phyloP scores from a whole-genome alignment of 2,888 invertebrate species.

The Cataglyphis rosenhaueri region DNA sequence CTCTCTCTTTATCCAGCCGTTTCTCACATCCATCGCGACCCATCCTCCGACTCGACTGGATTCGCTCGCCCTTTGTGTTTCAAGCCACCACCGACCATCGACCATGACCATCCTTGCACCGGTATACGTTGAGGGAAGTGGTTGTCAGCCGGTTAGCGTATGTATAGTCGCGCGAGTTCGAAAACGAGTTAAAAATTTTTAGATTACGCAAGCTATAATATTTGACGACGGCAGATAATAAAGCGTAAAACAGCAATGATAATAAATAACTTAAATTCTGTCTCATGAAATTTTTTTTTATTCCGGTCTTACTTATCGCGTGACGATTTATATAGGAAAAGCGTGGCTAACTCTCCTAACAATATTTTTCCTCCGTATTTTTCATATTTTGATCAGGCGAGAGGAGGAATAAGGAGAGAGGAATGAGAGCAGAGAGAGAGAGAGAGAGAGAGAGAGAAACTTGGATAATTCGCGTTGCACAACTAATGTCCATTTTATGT shows the following conservation, averaged over 20 bases:
- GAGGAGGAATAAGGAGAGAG: not conserved
- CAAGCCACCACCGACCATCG: conserved; percentile 33
- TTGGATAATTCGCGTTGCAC: not conserved
- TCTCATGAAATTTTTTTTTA: not conserved
- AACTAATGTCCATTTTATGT: conserved; percentile 32
- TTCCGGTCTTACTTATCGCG: not conserved
- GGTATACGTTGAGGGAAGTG: conserved; percentile 39
- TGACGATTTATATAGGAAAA: conserved; percentile 1
- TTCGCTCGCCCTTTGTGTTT: conserved; percentile 49
- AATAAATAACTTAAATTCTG: not conserved
- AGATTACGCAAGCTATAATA: not conserved
- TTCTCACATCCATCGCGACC: conserved; percentile 31
- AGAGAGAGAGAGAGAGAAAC: not conserved
- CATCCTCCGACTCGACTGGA: conserved; percentile 51
- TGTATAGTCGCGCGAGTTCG: not conserved
- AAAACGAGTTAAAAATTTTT: not conserved
- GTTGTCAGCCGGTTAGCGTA: conserved; percentile 30
- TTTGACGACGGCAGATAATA: not conserved
- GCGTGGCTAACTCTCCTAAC: conserved; percentile 3
- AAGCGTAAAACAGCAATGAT: not conserved
- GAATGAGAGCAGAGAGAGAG: not conserved
- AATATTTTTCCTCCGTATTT: conserved; percentile 15
- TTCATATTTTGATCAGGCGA: conserved; percentile 7
- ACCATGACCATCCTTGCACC: conserved; percentile 51
- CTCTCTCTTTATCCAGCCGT: not conserved